Percentiles rank a stretch among this genome's conserved stretches.
Conservation (phyloP, 1,140 invertebrate genomes). For the Theocolax elegans region DNA sequence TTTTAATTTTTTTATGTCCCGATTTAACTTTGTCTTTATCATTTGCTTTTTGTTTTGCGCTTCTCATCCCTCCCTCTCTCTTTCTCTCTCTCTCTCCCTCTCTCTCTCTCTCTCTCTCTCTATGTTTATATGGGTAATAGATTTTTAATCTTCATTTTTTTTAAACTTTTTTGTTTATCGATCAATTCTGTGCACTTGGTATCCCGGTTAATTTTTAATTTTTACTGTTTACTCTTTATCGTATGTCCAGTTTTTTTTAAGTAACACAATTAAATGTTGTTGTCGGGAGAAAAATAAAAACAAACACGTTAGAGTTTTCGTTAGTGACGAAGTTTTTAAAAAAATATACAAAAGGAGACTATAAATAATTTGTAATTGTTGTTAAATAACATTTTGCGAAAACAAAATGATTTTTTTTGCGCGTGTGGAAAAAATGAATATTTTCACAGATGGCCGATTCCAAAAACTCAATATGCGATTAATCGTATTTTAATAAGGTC, state of each 20-base stretch:
- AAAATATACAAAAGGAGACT: too few relatives aligned
- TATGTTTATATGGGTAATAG: not conserved
- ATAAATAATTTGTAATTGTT: not conserved
- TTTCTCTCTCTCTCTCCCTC: not conserved
- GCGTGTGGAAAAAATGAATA: not conserved
- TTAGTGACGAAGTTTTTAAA: too few relatives aligned
- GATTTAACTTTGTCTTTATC: too few relatives aligned
- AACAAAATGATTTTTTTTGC: not conserved
- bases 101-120: not conserved
- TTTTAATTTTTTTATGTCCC: too few relatives aligned
- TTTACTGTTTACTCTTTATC: too few relatives aligned
- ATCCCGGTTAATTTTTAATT: too few relatives aligned
- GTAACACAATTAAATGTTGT: too few relatives aligned
- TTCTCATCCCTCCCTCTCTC: too few relatives aligned
- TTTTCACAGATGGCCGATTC: constrained; percentile 1
- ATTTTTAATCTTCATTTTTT: not conserved
- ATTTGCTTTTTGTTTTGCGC: too few relatives aligned
- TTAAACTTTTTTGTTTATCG: not conserved
- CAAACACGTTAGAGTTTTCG: too few relatives aligned
- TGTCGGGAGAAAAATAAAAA: too few relatives aligned
- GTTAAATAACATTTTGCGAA: not conserved
- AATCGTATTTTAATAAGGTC: constrained; percentile 19
- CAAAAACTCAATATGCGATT: not conserved
- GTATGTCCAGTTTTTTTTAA: too few relatives aligned
- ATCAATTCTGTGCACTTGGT: not conserved